These are phyloP conservation scores for Oscheius onirici DNA, from an alignment of 2,888 invertebrate species.

Conservation along the genomic window DNA sequence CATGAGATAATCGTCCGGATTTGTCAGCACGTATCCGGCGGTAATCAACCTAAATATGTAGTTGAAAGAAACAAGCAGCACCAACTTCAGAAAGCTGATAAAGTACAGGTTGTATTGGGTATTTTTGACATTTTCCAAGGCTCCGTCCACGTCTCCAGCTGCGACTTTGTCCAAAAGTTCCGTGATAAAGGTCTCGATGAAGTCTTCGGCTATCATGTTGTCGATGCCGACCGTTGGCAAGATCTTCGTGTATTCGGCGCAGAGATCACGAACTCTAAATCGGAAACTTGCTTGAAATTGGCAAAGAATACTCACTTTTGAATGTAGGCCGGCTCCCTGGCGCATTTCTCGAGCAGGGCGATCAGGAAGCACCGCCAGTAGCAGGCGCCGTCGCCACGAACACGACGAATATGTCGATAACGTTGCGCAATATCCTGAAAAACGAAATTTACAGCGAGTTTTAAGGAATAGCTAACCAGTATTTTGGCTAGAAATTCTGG, in stretches of 20 bases:
- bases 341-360: background rate
- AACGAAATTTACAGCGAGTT: no score
- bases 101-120: slow-evolving; percentile 7
- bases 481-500: slow-evolving; percentile 7
- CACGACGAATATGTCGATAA: background rate
- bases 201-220: slow-evolving; percentile 1
- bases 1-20: background rate
- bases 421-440: slow-evolving; percentile 2
- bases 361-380: slow-evolving; percentile 16
- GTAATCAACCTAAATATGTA: slow-evolving; percentile 2
- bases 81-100: slow-evolving; percentile 6
- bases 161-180: slow-evolving; percentile 1
- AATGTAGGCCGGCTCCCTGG: background rate
- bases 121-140: background rate
- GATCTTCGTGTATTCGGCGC: background rate
- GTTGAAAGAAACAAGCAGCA: background rate
- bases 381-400: slow-evolving; percentile 12
- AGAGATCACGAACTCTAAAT: background rate
- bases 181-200: background rate
- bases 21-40: background rate
- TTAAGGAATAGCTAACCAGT: no score
- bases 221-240: background rate
- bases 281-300: background rate
- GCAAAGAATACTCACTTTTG: background rate
- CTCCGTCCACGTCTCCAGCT: background rate